Evolutionary conservation across 1,140 invertebrate species (phyloP).

Genomic region (Drosophila oshimai): DNA sequence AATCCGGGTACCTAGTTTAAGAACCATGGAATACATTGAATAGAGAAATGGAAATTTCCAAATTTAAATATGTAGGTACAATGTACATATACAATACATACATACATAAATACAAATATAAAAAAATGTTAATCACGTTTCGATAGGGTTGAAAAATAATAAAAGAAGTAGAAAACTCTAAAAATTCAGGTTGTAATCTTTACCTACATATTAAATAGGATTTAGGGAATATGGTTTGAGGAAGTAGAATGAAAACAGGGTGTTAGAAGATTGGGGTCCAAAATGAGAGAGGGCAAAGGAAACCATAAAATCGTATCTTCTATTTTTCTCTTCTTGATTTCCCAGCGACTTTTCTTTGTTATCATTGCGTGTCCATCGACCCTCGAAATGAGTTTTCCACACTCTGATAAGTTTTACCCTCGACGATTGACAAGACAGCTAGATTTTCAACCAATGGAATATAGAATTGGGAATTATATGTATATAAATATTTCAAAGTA

Average conservation of each 20-base stretch:
- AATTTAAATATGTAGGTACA: too few species aligned
- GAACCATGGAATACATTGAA: too few species aligned
- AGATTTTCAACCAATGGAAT: constrained; percentile 4
- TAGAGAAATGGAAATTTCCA: too few species aligned
- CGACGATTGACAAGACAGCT: constrained; percentile 19
- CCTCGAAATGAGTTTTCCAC: constrained; percentile 17
- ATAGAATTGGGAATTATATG: background rate
- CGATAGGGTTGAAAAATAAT: background rate
- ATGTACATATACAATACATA: too few species aligned
- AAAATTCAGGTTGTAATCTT: background rate
- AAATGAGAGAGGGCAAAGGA: background rate
- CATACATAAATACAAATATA: too few species aligned
- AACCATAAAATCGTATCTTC: constrained; percentile 16
- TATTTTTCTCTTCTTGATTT: constrained; percentile 28
- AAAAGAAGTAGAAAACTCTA: background rate
- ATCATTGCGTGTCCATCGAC: constrained; percentile 35
- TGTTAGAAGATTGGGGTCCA: background rate
- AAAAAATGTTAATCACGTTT: too few species aligned
- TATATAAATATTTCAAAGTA: background rate
- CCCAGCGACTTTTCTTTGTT: constrained; percentile 2
- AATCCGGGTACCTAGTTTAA: too few species aligned
- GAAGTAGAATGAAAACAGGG: background rate
- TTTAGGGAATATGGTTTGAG: background rate
- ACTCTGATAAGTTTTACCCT: constrained; percentile 6
- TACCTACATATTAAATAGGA: background rate